A percentile compares a stretch with the other conserved stretches of the same genome.
Evolutionary conservation across 2,888 invertebrate species (phyloP).

Genomic region (Timema podura): DNA sequence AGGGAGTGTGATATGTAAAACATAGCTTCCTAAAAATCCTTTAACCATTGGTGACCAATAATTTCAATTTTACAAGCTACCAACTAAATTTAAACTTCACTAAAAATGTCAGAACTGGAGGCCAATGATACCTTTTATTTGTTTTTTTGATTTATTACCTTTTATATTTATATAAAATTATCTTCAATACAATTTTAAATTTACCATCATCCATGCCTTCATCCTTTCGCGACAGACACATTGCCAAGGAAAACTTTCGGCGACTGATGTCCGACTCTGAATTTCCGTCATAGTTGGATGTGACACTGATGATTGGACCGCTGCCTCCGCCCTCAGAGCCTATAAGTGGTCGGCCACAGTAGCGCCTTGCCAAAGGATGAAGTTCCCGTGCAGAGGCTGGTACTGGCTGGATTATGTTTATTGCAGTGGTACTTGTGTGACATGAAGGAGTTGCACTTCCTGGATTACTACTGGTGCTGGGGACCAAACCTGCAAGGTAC

Average conservation of each 20-base stretch:
- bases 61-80: too few species aligned
- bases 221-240: slow-evolving; percentile 26
- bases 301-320: slow-evolving; percentile 58
- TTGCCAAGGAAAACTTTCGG: slow-evolving; percentile 34
- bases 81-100: too few species aligned
- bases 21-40: too few species aligned
- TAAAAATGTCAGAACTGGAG: too few species aligned
- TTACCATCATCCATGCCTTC: too few species aligned
- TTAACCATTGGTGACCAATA: too few species aligned
- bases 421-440: slow-evolving; percentile 46
- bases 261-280: slow-evolving; percentile 15
- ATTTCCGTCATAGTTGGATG: slow-evolving; percentile 47
- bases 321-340: slow-evolving; percentile 40
- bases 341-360: slow-evolving; percentile 1
- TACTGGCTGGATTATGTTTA: slow-evolving; percentile 21
- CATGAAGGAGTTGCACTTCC: slow-evolving; percentile 54
- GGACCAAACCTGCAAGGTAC: slow-evolving; percentile 65
- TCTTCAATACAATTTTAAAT: too few species aligned
- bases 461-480: slow-evolving; percentile 54
- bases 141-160: too few species aligned
- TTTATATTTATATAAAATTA: too few species aligned
- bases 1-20: too few species aligned
- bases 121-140: too few species aligned
- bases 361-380: slow-evolving; percentile 48
- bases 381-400: slow-evolving; percentile 8